Conservation (phyloP, 2,797 vertebrate genomes). For the Ptychobarbus kaznakovi region DNA sequence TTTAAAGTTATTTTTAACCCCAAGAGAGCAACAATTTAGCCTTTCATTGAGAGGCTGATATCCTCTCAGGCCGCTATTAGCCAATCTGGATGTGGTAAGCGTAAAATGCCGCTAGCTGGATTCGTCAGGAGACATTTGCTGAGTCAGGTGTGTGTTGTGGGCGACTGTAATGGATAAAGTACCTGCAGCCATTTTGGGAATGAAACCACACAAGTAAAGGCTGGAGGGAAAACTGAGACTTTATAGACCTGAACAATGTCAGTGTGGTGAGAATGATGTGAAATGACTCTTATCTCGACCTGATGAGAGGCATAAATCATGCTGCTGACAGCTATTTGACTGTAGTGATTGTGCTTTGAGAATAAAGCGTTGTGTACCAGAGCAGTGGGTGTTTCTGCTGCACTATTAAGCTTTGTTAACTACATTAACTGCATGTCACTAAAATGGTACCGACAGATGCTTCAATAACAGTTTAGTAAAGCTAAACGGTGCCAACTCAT, state of each 20-base stretch:
- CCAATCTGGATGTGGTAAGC: constrained; percentile 12
- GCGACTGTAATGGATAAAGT: constrained; percentile 19
- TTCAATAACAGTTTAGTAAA: background rate
- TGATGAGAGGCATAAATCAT: constrained; percentile 41
- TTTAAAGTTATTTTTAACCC: constrained; percentile 49
- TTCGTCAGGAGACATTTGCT: constrained; percentile 24
- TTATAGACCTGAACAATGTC: constrained; percentile 32
- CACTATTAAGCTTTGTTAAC: constrained; percentile 16
- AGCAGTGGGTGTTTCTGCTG: constrained; percentile 7
- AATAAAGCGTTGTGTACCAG: constrained; percentile 16
- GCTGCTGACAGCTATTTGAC: constrained; percentile 25
- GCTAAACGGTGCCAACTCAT: background rate
- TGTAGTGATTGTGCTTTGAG: constrained; percentile 7
- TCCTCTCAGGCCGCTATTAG: constrained; percentile 42
- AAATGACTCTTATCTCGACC: constrained; percentile 37
- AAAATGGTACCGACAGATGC: constrained; percentile 33
- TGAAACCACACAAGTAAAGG: constrained; percentile 24
- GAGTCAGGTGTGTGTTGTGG: constrained; percentile 35
- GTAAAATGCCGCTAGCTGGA: background rate
- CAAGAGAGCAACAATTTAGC: constrained; percentile 45
- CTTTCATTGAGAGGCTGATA: constrained; percentile 48
- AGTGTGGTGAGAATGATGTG: background rate
- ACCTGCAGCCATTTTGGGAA: constrained; percentile 30
- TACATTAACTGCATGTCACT: constrained; percentile 9
- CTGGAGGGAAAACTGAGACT: constrained; percentile 25